These are phyloP conservation scores for Peromyscus leucopus DNA, from an alignment of 2,113 vertebrate genomes.

Conservation along the genomic window DNA sequence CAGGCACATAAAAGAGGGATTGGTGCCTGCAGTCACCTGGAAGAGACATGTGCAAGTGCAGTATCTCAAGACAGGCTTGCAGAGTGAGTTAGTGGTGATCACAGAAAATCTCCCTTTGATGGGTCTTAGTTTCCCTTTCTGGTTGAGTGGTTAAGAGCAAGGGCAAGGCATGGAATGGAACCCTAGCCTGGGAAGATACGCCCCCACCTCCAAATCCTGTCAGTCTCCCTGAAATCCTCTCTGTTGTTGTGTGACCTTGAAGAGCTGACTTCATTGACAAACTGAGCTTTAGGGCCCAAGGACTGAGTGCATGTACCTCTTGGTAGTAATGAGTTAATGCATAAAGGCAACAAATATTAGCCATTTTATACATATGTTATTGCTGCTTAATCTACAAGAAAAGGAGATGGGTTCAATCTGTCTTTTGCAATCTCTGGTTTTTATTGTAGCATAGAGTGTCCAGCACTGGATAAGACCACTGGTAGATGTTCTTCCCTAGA, in stretches of 20 bases:
- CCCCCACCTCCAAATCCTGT: too few relatives aligned
- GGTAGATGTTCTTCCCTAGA: background rate
- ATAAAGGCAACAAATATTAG: too few relatives aligned
- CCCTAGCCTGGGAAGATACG: too few relatives aligned
- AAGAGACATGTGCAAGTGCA: background rate
- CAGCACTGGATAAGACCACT: too few relatives aligned
- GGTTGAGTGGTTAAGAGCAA: background rate
- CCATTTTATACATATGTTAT: background rate
- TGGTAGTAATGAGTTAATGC: background rate
- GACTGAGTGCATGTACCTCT: background rate
- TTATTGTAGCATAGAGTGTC: background rate
- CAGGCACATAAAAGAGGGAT: rapidly evolving
- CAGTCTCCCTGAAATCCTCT: background rate
- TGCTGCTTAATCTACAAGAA: background rate
- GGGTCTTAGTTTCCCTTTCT: background rate
- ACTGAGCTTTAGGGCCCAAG: background rate
- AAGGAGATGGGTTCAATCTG: background rate
- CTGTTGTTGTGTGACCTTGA: background rate
- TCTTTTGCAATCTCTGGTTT: background rate
- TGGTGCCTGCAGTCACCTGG: background rate
- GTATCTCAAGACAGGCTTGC: background rate
- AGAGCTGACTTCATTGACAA: background rate
- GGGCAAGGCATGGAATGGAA: background rate
- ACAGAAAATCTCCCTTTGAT: background rate
- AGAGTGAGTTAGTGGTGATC: background rate